Evolutionary conservation across 1,140 invertebrate genomes (phyloP).

Genomic region (Lordiphosa mommai): DNA sequence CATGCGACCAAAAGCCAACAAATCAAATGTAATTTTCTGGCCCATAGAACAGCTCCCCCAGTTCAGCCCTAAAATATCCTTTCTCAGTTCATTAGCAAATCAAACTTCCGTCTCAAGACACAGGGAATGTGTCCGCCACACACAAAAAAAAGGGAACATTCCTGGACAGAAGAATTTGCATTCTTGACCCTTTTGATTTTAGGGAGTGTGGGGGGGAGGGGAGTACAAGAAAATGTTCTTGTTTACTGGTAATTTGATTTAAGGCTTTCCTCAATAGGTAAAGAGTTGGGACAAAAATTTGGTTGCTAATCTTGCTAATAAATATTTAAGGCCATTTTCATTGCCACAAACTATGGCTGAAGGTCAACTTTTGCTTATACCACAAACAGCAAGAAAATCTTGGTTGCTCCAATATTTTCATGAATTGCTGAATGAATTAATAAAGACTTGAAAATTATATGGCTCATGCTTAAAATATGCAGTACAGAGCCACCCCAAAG

Average conservation of each 20-base stretch:
- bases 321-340: too few species aligned
- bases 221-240: constrained; percentile 39
- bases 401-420: too few species aligned
- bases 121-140: constrained; percentile 24
- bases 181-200: constrained; percentile 28
- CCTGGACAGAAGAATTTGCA: constrained; percentile 48
- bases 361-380: too few species aligned
- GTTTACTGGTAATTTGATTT: constrained; percentile 65
- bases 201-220: neutral
- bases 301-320: too few species aligned
- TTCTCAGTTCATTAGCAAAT: constrained; percentile 73
- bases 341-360: too few species aligned
- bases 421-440: too few species aligned
- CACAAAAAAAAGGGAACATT: constrained; percentile 40
- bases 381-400: too few species aligned
- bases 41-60: constrained; percentile 47
- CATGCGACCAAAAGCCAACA: constrained; percentile 32
- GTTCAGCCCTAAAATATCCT: constrained; percentile 41
- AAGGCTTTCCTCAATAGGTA: constrained; percentile 16
- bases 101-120: constrained; percentile 61
- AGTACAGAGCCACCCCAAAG: too few species aligned
- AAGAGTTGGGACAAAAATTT: too few species aligned
- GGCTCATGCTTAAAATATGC: too few species aligned
- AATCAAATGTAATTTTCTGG: constrained; percentile 75
- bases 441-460: too few species aligned